A percentile compares a stretch with the other conserved stretches of the same genome.
These are phyloP conservation scores for Rhopalosiphum maidis DNA, from an alignment of 1,140 invertebrate genomes.

Conservation along the genomic window DNA sequence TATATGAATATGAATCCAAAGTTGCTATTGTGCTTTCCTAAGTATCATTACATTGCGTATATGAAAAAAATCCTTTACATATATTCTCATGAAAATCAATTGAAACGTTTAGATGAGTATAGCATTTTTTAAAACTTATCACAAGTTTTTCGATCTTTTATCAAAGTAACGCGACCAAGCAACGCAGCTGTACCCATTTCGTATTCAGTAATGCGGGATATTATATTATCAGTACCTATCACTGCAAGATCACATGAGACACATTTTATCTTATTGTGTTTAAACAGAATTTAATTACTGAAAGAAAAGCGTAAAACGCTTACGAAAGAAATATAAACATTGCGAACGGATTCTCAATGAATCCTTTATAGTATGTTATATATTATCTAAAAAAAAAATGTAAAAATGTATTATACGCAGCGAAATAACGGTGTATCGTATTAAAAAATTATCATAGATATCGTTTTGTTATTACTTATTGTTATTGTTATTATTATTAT, in stretches of 20 bases:
- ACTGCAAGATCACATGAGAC: neutral
- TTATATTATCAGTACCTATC: neutral
- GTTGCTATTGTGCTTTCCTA: too few relatives aligned
- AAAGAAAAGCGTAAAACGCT: neutral
- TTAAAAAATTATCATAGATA: constrained; percentile 31
- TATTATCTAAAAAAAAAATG: neutral
- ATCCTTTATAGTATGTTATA: neutral
- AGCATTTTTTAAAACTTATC: too few relatives aligned
- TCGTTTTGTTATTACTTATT: constrained; percentile 17
- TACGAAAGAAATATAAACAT: neutral
- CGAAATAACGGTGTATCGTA: constrained; percentile 1
- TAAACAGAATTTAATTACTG: neutral
- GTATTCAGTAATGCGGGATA: too few relatives aligned
- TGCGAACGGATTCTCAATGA: neutral
- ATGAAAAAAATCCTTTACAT: too few relatives aligned
- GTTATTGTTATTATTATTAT: constrained; percentile 8
- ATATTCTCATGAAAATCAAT: too few relatives aligned
- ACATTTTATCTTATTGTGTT: neutral
- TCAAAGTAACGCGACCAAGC: too few relatives aligned
- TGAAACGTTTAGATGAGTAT: too few relatives aligned
- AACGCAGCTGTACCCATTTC: too few relatives aligned
- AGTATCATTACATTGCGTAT: too few relatives aligned
- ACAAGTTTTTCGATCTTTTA: too few relatives aligned
- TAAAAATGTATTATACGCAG: neutral
- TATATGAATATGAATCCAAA: too few relatives aligned